Conservation (phyloP, 2,888 invertebrate species). For the Tortrix viridana region DNA sequence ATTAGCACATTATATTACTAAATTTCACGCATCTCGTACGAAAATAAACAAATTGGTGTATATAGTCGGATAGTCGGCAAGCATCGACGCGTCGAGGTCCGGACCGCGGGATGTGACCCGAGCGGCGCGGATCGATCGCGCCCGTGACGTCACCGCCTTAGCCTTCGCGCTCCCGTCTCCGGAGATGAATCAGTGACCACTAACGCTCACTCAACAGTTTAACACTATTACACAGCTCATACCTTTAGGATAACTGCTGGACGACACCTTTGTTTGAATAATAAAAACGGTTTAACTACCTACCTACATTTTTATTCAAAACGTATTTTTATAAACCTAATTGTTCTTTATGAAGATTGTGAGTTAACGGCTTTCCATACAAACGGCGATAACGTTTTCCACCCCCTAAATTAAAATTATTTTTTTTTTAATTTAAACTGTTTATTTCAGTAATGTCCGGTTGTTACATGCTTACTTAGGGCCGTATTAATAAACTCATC, state of each 20-base stretch:
- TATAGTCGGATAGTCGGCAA: slow-evolving; percentile 41
- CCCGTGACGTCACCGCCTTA: slow-evolving; percentile 78
- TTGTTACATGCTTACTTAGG: no score
- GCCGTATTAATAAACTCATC: no score
- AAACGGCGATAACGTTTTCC: no score
- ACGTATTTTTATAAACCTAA: neutral
- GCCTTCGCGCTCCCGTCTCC: slow-evolving; percentile 60
- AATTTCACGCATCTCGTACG: slow-evolving; percentile 11
- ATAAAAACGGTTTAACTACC: slow-evolving; percentile 1
- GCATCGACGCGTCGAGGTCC: slow-evolving; percentile 50
- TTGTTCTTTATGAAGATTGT: neutral
- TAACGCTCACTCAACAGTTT: slow-evolving; percentile 31
- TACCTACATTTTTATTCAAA: neutral
- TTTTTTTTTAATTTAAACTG: no score
- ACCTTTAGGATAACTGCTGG: slow-evolving; percentile 9
- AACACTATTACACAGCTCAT: slow-evolving; percentile 26
- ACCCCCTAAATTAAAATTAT: no score
- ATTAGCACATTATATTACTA: neutral
- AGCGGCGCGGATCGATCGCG: slow-evolving; percentile 61
- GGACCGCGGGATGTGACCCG: slow-evolving; percentile 41
- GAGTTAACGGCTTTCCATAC: no score
- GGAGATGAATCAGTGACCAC: slow-evolving; percentile 47
- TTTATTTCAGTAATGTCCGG: no score
- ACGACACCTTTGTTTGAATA: slow-evolving; percentile 11
- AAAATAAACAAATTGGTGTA: slow-evolving; percentile 25